A percentile compares a stretch with the other conserved stretches of the same genome.
These are phyloP conservation scores for Chelon auratus DNA, from an alignment of 2,797 vertebrate genomes.

Conservation along the genomic window DNA sequence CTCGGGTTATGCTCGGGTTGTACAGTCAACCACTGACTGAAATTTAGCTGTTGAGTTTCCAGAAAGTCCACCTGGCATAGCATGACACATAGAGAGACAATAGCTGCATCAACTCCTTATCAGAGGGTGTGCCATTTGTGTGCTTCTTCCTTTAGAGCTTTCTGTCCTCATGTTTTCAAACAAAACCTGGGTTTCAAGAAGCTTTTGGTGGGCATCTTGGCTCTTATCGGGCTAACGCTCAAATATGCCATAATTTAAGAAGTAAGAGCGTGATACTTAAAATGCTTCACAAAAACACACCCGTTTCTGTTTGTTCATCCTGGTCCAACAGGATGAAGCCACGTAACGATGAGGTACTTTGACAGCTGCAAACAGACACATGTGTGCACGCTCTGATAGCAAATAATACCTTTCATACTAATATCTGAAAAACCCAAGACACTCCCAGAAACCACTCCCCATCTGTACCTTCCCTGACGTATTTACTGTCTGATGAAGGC, in stretches of 20 bases:
- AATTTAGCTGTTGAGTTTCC: not conserved
- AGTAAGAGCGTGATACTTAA: not conserved
- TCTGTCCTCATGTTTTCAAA: too few relatives aligned
- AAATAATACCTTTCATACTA: not conserved
- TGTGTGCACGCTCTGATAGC: not conserved
- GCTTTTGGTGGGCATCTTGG: too few relatives aligned
- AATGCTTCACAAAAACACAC: constrained; percentile 24
- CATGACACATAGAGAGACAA: not conserved
- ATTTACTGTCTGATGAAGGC: too few relatives aligned
- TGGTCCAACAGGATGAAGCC: constrained; percentile 56
- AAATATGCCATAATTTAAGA: not conserved
- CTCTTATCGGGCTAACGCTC: too few relatives aligned
- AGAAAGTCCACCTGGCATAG: not conserved
- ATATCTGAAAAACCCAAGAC: not conserved
- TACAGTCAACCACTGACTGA: not conserved
- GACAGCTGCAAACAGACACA: not conserved
- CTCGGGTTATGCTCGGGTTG: not conserved
- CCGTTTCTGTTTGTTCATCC: constrained; percentile 63
- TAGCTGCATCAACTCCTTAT: too few relatives aligned
- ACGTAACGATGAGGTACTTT: not conserved
- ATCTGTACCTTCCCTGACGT: too few relatives aligned
- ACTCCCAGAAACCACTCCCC: too few relatives aligned
- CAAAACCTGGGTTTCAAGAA: too few relatives aligned
- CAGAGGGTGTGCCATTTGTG: too few relatives aligned
- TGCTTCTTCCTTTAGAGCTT: too few relatives aligned